Base-by-base conservation (phyloP, 1,140 invertebrate genomes). In the Pristionchus pacificus region DNA sequence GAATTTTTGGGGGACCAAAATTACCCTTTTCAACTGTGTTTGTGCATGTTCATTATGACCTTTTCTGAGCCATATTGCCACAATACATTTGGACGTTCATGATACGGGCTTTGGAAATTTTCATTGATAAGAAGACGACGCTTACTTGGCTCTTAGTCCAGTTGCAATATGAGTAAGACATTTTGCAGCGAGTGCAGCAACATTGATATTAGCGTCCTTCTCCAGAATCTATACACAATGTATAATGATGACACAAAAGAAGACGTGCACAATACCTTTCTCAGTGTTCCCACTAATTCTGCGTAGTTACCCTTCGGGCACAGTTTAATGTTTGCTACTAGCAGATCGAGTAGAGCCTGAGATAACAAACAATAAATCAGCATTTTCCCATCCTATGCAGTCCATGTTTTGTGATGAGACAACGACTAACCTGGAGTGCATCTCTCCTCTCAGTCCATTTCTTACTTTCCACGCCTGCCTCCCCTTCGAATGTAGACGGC, bases 401-500 rank as follows among this genome's bases (percentile, higher is more conserved):
- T 49, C 19, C 19, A 49, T 49, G 6, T 19, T 49, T 10, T 6
- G 6, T 49, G 19, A 49, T 6, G 19, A 19, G 6, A 49, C 19
- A 19, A 49, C 6, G 19, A 49, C 6, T 49, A 49, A 49, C 38
- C 38, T 49, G 38, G 2, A 99, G 80, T 0, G 90, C 90, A 84
- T 97, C 93, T 84, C 96, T 96, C 10, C 96, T 87, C 64, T 97
- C 92, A 80, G 93, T 91, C 96, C 96, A 98, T 82, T 98, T 98
- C 83, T 97, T 97, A 0, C 91, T 91, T 85, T 98, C 94, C 14
- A 80, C 14, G 65, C 82, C 79, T 6, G 96, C 93, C 81, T 91
- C 95, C 6, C 38, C 93, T 6, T 68, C 58, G 84, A 97, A 98
- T 84, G 97, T 92, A 87, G 95, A 95, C 0, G 93, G 93, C 28